Percentiles rank a stretch among this genome's conserved stretches.
These are phyloP conservation scores for Neoitamus cyanurus DNA, from an alignment of 2,888 invertebrate genomes.

Conservation along the genomic window DNA sequence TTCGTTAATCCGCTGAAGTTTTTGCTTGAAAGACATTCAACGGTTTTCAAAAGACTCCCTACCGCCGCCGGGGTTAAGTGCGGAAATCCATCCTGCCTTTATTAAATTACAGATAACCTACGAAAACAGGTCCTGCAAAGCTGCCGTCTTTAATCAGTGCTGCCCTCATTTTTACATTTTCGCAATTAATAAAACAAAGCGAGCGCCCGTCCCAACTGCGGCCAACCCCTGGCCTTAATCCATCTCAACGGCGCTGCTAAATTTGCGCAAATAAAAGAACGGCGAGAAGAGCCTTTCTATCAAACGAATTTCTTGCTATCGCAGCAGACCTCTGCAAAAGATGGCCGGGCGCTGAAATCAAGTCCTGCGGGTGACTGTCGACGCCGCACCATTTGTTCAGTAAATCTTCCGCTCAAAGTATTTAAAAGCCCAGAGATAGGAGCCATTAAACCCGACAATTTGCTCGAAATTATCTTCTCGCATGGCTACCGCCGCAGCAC, in stretches of 20 bases:
- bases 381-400: slow-evolving; percentile 4
- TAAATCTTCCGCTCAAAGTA: not conserved
- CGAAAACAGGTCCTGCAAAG: not conserved
- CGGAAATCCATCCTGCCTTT: not conserved
- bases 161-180: not conserved
- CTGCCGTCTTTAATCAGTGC: not conserved
- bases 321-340: not conserved
- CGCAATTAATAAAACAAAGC: slow-evolving; percentile 20
- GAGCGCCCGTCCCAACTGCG: not conserved
- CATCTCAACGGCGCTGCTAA: not conserved
- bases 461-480: slow-evolving; percentile 24
- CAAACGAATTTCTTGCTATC: not conserved
- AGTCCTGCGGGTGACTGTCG: slow-evolving; percentile 7
- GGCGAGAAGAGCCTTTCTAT: not conserved
- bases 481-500: not conserved
- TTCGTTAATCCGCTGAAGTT: not conserved
- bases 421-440: slow-evolving; percentile 1
- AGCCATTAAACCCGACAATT: slow-evolving; percentile 15
- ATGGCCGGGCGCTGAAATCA: not conserved
- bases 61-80: not conserved
- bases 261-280: not conserved
- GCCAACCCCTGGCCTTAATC: not conserved
- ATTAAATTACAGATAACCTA: not conserved
- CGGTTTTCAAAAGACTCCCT: not conserved
- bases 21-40: not conserved